Conservation (phyloP, 2,113 vertebrate genomes). For the Hypanus sabinus region DNA sequence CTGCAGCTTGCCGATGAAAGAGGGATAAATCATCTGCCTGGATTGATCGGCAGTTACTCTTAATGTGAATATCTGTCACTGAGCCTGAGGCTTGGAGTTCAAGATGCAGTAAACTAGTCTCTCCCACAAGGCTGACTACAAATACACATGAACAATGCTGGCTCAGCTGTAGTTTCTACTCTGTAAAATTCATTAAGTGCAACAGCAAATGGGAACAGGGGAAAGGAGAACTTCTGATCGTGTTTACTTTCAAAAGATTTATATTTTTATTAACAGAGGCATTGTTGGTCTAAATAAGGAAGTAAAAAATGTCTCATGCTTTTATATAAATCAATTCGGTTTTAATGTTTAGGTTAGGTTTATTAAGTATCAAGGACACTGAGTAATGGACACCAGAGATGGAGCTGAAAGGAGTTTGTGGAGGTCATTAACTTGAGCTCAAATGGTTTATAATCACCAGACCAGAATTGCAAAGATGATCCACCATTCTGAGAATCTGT, state of each 20-base stretch:
- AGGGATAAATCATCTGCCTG: not conserved
- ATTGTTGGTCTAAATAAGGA: not conserved
- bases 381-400: not conserved
- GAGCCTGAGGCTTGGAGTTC: not conserved
- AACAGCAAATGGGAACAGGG: not conserved
- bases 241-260: not conserved
- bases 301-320: not conserved
- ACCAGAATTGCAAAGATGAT: not conserved
- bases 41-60: not conserved
- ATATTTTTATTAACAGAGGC: not conserved
- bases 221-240: not conserved
- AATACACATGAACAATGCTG: not conserved
- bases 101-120: not conserved
- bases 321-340: not conserved
- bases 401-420: not conserved
- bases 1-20: not conserved
- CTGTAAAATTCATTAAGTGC: not conserved
- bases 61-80: not conserved
- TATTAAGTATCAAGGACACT: not conserved
- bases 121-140: not conserved
- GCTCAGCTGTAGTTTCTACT: not conserved
- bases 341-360: not conserved
- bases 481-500: not conserved
- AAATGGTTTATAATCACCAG: conserved; percentile 3
- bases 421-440: not conserved